Conservation (phyloP, 2,888 invertebrate genomes). For the Cantharis rufa region DNA sequence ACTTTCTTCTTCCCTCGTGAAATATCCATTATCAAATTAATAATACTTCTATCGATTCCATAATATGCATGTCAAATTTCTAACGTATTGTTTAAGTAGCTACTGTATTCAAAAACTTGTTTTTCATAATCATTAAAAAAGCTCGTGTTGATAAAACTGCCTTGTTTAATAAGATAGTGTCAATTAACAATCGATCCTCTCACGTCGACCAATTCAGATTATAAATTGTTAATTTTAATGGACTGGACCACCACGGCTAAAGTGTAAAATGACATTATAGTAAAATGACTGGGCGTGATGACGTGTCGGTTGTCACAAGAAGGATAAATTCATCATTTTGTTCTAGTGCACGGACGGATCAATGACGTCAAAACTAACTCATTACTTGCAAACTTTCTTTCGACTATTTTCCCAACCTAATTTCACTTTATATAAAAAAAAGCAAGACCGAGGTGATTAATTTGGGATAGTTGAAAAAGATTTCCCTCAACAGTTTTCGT, state of each 20-base stretch:
- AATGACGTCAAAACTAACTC: slow-evolving; percentile 37
- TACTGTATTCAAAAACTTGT: not conserved
- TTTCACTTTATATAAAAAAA: not conserved
- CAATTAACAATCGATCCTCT: not conserved
- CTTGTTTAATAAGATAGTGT: not conserved
- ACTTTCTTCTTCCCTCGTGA: slow-evolving; percentile 46
- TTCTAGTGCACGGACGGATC: slow-evolving; percentile 30
- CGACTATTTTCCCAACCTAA: not conserved
- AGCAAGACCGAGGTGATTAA: not conserved
- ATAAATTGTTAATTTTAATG: slow-evolving; percentile 33
- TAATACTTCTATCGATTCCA: slow-evolving; percentile 43
- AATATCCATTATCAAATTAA: slow-evolving; percentile 52
- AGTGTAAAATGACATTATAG: slow-evolving; percentile 45
- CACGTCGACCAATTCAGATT: slow-evolving; percentile 4
- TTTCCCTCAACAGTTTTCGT: not conserved
- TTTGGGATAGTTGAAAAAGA: not conserved
- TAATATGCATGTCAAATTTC: slow-evolving; percentile 32
- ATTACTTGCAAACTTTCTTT: slow-evolving; percentile 9
- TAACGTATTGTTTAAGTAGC: not conserved
- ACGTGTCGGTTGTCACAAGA: slow-evolving; percentile 44
- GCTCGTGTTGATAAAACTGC: not conserved
- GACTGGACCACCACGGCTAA: slow-evolving; percentile 36
- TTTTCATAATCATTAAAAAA: not conserved
- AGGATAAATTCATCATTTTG: slow-evolving; percentile 43
- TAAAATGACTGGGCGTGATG: slow-evolving; percentile 51